phyloP scores from a whole-genome alignment of 2,113 vertebrate species.

The Sapayoa aenigma region DNA sequence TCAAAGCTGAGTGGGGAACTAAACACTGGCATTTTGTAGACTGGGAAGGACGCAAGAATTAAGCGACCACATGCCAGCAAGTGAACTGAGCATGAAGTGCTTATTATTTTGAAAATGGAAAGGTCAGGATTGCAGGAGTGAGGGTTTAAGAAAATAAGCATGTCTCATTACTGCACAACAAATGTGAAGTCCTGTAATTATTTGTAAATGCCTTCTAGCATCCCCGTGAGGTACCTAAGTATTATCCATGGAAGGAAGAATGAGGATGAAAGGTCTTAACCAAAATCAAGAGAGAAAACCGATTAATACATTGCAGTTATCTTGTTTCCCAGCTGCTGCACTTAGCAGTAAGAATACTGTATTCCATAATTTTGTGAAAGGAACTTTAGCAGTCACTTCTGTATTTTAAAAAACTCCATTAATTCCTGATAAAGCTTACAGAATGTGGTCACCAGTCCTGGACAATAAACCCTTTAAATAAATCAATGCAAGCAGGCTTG shows the following conservation, averaged over 20 bases:
- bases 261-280: not conserved
- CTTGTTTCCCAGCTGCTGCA: not conserved
- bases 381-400: not conserved
- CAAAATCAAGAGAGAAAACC: not conserved
- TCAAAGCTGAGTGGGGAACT: not conserved
- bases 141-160: constrained; percentile 23
- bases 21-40: not conserved
- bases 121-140: constrained; percentile 8
- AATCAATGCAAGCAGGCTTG: not conserved
- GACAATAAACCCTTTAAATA: not conserved
- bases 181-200: constrained; percentile 37
- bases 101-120: constrained; percentile 47
- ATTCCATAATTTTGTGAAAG: not conserved
- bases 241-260: not conserved
- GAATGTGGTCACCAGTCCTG: not conserved
- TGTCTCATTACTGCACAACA: constrained; percentile 26
- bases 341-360: not conserved
- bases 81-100: constrained; percentile 21
- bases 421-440: not conserved
- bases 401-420: not conserved
- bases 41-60: not conserved
- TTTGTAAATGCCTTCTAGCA: constrained; percentile 43
- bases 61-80: constrained; percentile 17
- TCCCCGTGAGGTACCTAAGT: not conserved
- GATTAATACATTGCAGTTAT: not conserved